A percentile compares a stretch with the other conserved stretches of the same genome.
Evolutionary conservation across 2,888 invertebrate genomes (phyloP).

Genomic region (Willowsia nigromaculata): DNA sequence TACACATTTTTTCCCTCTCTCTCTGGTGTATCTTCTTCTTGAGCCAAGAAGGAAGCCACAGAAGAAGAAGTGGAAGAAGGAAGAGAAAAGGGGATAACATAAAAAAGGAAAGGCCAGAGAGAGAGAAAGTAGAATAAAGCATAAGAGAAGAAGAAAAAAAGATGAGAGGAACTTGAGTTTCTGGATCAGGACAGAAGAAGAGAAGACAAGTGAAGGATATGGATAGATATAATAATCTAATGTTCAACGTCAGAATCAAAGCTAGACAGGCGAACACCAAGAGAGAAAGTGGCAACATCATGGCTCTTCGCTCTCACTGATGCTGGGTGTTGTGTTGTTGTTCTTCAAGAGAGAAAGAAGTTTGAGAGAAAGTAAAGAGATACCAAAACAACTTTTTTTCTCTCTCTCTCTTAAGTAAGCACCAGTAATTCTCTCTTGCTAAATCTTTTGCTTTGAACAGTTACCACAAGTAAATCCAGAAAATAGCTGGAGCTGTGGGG

Average conservation of each 20-base stretch:
- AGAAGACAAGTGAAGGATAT: conserved; percentile 63
- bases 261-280: conserved; percentile 59
- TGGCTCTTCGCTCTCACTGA: not conserved
- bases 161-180: conserved; percentile 58
- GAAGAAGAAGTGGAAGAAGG: not conserved
- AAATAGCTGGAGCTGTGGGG: not conserved
- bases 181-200: conserved; percentile 35
- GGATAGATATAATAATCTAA: conserved; percentile 65
- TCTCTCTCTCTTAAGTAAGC: conserved; percentile 17
- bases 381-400: not conserved
- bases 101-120: conserved; percentile 14
- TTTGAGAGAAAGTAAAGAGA: too few relatives aligned
- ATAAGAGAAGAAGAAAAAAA: conserved; percentile 19
- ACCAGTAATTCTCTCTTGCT: not conserved
- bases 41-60: not conserved
- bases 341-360: too few relatives aligned
- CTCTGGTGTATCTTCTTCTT: not conserved
- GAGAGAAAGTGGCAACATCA: conserved; percentile 38
- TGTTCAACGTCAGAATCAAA: conserved; percentile 63
- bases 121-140: too few relatives aligned
- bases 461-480: not conserved
- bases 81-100: not conserved
- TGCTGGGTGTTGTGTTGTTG: not conserved
- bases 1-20: not conserved
- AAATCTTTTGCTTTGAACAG: not conserved